These are phyloP conservation scores for Pseudomyrmex pallidus DNA, from an alignment of 1,140 invertebrate species.

Conservation along the genomic window DNA sequence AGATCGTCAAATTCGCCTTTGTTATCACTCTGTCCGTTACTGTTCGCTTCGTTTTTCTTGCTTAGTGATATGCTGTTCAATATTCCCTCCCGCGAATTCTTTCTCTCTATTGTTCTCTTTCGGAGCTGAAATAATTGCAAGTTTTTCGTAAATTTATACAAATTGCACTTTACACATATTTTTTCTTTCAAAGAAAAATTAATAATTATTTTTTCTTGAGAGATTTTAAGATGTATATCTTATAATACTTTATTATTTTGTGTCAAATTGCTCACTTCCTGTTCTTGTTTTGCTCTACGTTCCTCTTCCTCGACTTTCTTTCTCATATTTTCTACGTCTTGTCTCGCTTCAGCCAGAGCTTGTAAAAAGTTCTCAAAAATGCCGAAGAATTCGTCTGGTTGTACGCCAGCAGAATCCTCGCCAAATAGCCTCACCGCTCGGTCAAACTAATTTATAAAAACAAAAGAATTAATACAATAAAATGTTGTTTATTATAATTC, in stretches of 20 bases:
- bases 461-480: constrained; percentile 41
- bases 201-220: too few species aligned
- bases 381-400: constrained; percentile 98
- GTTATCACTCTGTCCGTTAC: constrained; percentile 87
- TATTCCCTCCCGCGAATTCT: constrained; percentile 90
- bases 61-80: constrained; percentile 86
- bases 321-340: constrained; percentile 95
- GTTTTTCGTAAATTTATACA: too few species aligned
- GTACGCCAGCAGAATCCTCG: constrained; percentile 93
- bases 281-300: constrained; percentile 95
- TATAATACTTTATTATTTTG: background rate
- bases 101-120: constrained; percentile 94
- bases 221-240: too few species aligned
- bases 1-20: constrained; percentile 98
- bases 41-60: constrained; percentile 85
- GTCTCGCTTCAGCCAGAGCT: constrained; percentile 93
- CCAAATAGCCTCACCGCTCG: constrained; percentile 95
- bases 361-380: constrained; percentile 96
- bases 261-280: constrained; percentile 89
- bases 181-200: too few species aligned
- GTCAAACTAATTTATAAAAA: constrained; percentile 89
- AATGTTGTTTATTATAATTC: background rate
- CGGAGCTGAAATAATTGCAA: constrained; percentile 86
- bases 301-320: constrained; percentile 96
- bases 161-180: too few species aligned